Evolutionary conservation across 2,113 vertebrate genomes (phyloP).

Genomic region (Empidonax alnorum): DNA sequence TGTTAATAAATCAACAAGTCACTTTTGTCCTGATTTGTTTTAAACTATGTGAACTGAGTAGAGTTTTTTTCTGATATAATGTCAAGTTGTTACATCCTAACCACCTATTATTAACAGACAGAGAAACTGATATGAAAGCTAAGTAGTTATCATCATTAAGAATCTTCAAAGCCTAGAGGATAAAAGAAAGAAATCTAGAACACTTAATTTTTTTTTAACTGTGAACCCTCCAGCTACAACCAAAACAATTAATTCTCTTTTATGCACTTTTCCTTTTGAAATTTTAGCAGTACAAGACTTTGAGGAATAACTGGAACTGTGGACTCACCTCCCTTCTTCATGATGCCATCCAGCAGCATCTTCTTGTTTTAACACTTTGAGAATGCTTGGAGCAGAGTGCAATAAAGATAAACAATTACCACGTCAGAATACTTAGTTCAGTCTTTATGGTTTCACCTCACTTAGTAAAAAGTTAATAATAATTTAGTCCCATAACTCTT

Average conservation of each 20-base stretch:
- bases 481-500: not conserved
- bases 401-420: not conserved
- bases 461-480: not conserved
- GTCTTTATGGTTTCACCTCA: not conserved
- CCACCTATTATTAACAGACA: not conserved
- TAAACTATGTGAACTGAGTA: not conserved
- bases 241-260: not conserved
- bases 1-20: not conserved
- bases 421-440: not conserved
- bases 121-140: not conserved
- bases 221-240: not conserved
- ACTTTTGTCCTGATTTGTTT: not conserved
- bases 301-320: not conserved
- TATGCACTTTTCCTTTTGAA: not conserved
- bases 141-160: not conserved
- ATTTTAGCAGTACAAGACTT: not conserved
- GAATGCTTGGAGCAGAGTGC: not conserved
- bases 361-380: not conserved
- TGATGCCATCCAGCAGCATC: accelerated
- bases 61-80: not conserved
- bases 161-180: not conserved
- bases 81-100: not conserved
- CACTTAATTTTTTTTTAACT: not conserved
- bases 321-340: not conserved
- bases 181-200: not conserved